Percentiles rank a stretch among this genome's conserved stretches.
These are phyloP conservation scores for Sanderia malayensis DNA, from an alignment of 30 jellyfish, hydroid and myxozoan genomes.

Conservation along the genomic window DNA sequence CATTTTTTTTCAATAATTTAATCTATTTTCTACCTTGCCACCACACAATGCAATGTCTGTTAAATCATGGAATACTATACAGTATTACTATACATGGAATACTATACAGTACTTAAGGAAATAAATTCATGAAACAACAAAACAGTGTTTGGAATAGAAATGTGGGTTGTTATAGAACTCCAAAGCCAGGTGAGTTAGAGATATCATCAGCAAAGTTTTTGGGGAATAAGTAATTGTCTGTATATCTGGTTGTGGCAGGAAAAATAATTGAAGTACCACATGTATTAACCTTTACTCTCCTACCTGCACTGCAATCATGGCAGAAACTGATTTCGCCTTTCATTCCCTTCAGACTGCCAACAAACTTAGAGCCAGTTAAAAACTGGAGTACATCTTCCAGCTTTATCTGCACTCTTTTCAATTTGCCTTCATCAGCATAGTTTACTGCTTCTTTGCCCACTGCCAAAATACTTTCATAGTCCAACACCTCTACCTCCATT, in stretches of 20 bases:
- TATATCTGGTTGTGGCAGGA: slow-evolving; percentile 8
- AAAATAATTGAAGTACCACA: slow-evolving; percentile 7
- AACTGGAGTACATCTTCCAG: slow-evolving; percentile 12
- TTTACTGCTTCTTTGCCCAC: neutral
- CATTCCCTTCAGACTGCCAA: slow-evolving; percentile 8
- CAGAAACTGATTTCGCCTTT: slow-evolving; percentile 6
- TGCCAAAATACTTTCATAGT: neutral
- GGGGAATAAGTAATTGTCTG: neutral
- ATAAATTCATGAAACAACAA: no score
- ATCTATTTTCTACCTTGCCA: no score
- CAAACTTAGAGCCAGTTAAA: slow-evolving; percentile 17
- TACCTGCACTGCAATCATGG: neutral
- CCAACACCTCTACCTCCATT: neutral
- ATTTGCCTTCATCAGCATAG: neutral
- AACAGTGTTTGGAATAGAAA: no score
- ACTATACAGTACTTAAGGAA: no score
- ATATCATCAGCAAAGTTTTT: slow-evolving; percentile 8
- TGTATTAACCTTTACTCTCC: neutral
- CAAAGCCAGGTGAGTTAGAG: slow-evolving; percentile 11
- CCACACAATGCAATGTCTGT: no score
- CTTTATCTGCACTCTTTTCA: neutral
- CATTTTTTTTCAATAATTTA: no score
- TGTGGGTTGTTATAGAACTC: neutral
- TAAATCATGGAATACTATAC: no score
- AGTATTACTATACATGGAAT: no score